A percentile compares a stretch with the other conserved stretches of the same genome.
These are phyloP conservation scores for Caenorhabditis drosophilae DNA, from an alignment of 2,888 invertebrate species.

Conservation along the genomic window DNA sequence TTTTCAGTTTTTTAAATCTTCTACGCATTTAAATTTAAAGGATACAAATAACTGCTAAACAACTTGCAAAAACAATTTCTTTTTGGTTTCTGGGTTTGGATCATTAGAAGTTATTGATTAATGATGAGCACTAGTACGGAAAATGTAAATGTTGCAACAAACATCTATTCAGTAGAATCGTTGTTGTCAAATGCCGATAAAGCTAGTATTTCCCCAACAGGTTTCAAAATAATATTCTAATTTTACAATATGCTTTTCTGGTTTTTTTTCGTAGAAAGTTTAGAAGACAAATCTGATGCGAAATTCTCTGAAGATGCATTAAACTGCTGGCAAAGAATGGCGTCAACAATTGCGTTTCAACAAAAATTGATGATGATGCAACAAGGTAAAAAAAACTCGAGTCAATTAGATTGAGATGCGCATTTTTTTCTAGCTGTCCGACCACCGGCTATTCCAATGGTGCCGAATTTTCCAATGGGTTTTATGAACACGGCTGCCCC, in stretches of 20 bases:
- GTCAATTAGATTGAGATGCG: neutral
- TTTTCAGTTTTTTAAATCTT: no score
- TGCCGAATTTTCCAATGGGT: constrained; percentile 15
- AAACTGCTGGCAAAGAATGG: constrained; percentile 48
- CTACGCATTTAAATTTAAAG: no score
- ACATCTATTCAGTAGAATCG: constrained; percentile 37
- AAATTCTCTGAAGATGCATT: constrained; percentile 22
- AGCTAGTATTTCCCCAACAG: constrained; percentile 34
- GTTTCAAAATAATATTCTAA: neutral
- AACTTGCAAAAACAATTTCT: neutral
- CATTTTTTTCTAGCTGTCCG: neutral
- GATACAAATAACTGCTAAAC: no score
- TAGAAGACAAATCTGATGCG: constrained; percentile 24
- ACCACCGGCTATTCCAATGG: constrained; percentile 17
- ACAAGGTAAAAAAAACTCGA: constrained; percentile 27
- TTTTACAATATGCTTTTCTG: neutral
- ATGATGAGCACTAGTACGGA: constrained; percentile 24
- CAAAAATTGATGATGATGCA: constrained; percentile 51
- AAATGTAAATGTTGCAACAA: constrained; percentile 17
- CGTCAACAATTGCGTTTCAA: constrained; percentile 44
- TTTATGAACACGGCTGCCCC: constrained; percentile 19
- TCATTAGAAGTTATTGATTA: constrained; percentile 8
- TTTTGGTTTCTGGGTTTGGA: no score
- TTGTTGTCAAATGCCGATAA: constrained; percentile 27
- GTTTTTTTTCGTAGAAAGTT: constrained; percentile 8